A percentile compares a stretch with the other conserved stretches of the same genome.
Conservation (phyloP, 2,888 invertebrate species). For the Drosophila meridiana region DNA sequence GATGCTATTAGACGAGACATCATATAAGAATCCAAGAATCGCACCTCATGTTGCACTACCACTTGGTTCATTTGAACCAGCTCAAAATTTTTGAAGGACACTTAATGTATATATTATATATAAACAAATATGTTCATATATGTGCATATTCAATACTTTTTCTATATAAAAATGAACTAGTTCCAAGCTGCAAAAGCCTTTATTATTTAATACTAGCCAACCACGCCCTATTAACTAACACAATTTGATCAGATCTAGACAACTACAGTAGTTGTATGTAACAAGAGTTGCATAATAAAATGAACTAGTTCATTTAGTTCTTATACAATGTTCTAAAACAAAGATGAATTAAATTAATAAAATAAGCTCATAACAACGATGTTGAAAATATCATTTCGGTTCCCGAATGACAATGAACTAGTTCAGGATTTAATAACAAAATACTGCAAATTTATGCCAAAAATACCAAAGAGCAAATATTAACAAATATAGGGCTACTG, state of each 20-base stretch:
- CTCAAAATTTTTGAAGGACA: not conserved
- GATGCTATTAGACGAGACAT: not conserved
- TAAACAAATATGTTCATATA: no score
- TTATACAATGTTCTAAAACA: no score
- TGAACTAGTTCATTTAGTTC: not conserved
- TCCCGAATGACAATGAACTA: not conserved
- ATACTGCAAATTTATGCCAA: not conserved
- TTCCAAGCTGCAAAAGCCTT: not conserved
- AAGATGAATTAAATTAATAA: no score
- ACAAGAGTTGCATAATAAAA: not conserved
- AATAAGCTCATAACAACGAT: no score
- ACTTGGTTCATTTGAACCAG: not conserved
- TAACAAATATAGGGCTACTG: not conserved
- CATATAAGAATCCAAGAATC: not conserved
- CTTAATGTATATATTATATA: not conserved
- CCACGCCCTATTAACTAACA: no score
- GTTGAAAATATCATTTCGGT: not conserved
- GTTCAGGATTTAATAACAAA: not conserved
- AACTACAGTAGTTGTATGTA: not conserved
- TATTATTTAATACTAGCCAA: not conserved
- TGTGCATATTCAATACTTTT: no score
- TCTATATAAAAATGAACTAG: not conserved
- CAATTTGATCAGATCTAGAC: not conserved
- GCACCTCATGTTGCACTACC: not conserved
- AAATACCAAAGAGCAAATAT: not conserved